A percentile compares a stretch with the other conserved stretches of the same genome.
phyloP scores from a whole-genome alignment of 1,140 invertebrate species.

The Aricia agestis region DNA sequence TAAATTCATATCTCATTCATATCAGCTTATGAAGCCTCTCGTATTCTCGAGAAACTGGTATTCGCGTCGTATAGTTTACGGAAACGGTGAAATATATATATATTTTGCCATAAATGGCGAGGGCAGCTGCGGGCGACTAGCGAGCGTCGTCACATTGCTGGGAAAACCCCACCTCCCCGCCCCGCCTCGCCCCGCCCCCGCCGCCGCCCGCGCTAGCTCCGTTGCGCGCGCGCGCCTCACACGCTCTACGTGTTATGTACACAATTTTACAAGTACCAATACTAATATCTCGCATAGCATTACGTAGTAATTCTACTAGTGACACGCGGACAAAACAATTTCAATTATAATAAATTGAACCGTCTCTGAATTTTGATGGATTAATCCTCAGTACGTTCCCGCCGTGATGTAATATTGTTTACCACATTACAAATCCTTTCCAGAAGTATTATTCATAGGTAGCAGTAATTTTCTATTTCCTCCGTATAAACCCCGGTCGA shows the following conservation, averaged over 20 bases:
- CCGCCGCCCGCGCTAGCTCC: constrained; percentile 26
- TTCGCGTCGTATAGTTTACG: constrained; percentile 25
- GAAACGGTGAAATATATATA: constrained; percentile 47
- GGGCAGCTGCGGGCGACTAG: constrained; percentile 36
- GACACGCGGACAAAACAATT: background rate
- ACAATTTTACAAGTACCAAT: constrained; percentile 18
- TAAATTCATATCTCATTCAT: background rate
- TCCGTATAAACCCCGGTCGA: background rate
- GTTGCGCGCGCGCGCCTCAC: constrained; percentile 26
- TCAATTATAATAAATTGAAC: background rate
- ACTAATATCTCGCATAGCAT: constrained; percentile 5
- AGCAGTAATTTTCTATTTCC: background rate
- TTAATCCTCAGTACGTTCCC: background rate
- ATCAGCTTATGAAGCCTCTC: background rate
- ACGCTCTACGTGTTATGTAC: background rate
- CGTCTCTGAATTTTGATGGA: background rate
- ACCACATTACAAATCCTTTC: background rate
- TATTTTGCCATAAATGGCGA: constrained; percentile 43
- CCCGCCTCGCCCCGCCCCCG: constrained; percentile 28
- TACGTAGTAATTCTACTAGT: background rate
- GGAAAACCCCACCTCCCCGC: constrained; percentile 58
- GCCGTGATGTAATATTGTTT: background rate
- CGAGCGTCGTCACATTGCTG: constrained; percentile 49
- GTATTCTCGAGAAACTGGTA: constrained; percentile 7
- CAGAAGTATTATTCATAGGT: background rate